Conservation (phyloP, 2,888 invertebrate genomes). For the Drosophila trichaetosa region DNA sequence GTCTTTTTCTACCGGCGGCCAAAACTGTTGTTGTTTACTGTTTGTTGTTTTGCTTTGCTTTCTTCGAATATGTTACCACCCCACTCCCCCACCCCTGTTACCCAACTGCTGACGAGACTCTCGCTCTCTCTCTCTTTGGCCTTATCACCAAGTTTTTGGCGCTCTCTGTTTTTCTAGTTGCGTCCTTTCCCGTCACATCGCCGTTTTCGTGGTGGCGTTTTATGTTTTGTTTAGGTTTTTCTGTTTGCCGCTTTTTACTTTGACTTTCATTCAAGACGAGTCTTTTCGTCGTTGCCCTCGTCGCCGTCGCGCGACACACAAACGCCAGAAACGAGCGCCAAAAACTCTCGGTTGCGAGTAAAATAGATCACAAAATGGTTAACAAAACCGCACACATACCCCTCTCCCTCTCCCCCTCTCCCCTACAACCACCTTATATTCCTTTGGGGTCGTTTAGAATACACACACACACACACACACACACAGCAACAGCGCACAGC, state of each 20-base stretch:
- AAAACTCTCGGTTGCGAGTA: constrained; percentile 64
- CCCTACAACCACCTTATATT: neutral
- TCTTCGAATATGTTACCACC: constrained; percentile 18
- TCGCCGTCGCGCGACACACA: constrained; percentile 68
- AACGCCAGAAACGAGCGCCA: constrained; percentile 64
- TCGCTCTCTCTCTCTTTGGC: constrained; percentile 40
- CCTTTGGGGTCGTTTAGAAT: constrained; percentile 54
- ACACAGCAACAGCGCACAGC: constrained; percentile 2
- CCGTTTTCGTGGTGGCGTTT: constrained; percentile 55
- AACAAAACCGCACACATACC: constrained; percentile 57
- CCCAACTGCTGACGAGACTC: neutral
- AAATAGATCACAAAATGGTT: constrained; percentile 80
- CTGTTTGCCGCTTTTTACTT: constrained; percentile 82
- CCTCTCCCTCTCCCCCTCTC: neutral
- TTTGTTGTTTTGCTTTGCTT: constrained; percentile 50
- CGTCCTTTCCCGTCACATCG: constrained; percentile 14
- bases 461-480: constrained; percentile 30
- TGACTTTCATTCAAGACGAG: constrained; percentile 84
- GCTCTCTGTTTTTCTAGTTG: constrained; percentile 66
- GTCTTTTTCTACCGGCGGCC: constrained; percentile 59
- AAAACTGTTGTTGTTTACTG: constrained; percentile 59
- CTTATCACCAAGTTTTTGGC: constrained; percentile 73
- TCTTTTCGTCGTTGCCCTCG: constrained; percentile 47
- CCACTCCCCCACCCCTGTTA: neutral
- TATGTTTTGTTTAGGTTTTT: constrained; percentile 81